Evolutionary conservation across 2,888 invertebrate genomes (phyloP), one percentile per base, ranked within the genome.

Genomic region (Erebia palarica): DNA sequence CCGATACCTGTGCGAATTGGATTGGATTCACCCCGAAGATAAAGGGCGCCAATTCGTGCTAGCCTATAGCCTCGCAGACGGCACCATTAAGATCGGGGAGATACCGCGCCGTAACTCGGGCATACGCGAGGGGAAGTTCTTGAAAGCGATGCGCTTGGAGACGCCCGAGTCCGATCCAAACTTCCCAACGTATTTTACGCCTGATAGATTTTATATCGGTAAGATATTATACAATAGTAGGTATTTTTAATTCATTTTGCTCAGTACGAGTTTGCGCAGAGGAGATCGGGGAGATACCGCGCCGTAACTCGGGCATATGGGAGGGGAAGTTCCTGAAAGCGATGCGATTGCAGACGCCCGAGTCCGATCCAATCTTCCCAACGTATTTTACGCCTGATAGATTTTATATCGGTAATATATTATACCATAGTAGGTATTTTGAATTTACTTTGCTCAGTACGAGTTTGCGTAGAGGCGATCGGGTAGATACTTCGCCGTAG

Each of bases 141-240:
- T 98, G 63, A 94, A 95, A 75, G 84, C 95, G 53, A 95, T 94
- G 78, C 89, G 94, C 18, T 82, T 98, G 44, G 94, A 95, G 18
- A 96, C 96, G 75, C 96, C 97, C 0, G 95, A 95, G 0, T 94
- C 95, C 0, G 94, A 95, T 76, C 95, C 95, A 2, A 95, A 96
- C 79, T 94, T 96, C 80, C 97, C 97, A 0, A 94, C 94, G 3
- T 97, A 96, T 84, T 97, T 96, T 80, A 96, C 96, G 0, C 96
- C 97, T 0, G 95, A 95, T 49, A 97, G 96, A 88, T 96, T 98
- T 83, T 96, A 94, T 82, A 96, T 98, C 74, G 97, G 97, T 94
- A 76, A 85, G 86, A 36, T 36, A 36, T 5, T 7, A 36, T 36
- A 36, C 36, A 0, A 0, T 36, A 36, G 36, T 36, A 36, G 36